Conservation (phyloP, 2,888 invertebrate genomes). For the Leptogaster cylindrica region DNA sequence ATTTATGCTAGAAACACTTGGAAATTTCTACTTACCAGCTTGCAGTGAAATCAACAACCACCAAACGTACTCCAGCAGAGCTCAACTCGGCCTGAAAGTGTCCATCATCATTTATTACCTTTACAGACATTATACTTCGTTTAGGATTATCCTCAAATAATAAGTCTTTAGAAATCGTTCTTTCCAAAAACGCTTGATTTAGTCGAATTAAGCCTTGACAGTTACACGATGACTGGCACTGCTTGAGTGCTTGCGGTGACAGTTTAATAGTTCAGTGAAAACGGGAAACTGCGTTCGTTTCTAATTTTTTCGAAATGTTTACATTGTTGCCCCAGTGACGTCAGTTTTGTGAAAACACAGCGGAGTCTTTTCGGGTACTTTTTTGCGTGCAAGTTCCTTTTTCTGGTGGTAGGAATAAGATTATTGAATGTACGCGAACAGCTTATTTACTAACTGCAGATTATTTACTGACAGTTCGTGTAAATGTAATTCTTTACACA, state of each 20-base stretch:
- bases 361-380: no score
- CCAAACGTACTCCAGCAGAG: slow-evolving; percentile 85
- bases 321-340: no score
- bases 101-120: slow-evolving; percentile 62
- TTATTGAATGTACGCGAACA: no score
- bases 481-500: no score
- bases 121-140: slow-evolving; percentile 55
- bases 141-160: not conserved
- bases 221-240: slow-evolving; percentile 21
- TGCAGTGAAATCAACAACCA: slow-evolving; percentile 94
- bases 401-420: no score
- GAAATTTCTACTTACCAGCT: slow-evolving; percentile 71
- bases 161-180: not conserved
- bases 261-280: not conserved
- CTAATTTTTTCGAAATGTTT: no score
- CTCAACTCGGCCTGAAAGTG: slow-evolving; percentile 85
- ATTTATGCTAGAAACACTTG: not conserved
- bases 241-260: slow-evolving; percentile 4
- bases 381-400: no score
- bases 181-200: not conserved
- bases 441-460: no score
- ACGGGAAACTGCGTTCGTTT: slow-evolving; percentile 4
- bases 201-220: slow-evolving; percentile 4
- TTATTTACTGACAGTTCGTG: no score
- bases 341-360: no score